These are phyloP conservation scores for Nannobrachium achirus DNA, from an alignment of 2,113 vertebrate genomes.

Conservation along the genomic window DNA sequence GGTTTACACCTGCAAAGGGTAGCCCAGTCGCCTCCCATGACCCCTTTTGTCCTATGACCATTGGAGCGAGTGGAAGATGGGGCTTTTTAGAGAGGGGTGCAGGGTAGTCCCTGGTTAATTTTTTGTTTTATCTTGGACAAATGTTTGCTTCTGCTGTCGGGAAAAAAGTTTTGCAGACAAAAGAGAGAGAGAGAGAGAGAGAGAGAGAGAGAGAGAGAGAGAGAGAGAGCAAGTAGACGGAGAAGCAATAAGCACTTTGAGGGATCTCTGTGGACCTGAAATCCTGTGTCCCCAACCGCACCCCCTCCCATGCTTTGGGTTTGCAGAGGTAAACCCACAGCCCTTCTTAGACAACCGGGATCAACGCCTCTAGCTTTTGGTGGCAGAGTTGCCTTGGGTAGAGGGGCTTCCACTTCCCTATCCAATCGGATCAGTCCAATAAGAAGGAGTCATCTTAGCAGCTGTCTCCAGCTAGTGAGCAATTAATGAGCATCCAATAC, in stretches of 20 bases:
- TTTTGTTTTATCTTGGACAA: slow-evolving; percentile 44
- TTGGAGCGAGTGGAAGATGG: slow-evolving; percentile 44
- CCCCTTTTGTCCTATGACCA: slow-evolving; percentile 12
- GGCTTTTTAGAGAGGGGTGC: slow-evolving; percentile 25
- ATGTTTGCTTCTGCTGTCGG: slow-evolving; percentile 47
- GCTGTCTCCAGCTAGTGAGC: slow-evolving; percentile 19
- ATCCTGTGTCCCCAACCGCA: slow-evolving; percentile 16
- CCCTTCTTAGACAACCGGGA: slow-evolving; percentile 65
- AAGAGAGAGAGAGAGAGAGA: slow-evolving; percentile 26
- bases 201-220: slow-evolving; percentile 32
- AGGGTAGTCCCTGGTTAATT: not conserved
- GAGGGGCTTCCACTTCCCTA: slow-evolving; percentile 36
- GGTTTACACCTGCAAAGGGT: slow-evolving; percentile 97
- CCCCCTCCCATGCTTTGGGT: slow-evolving; percentile 16
- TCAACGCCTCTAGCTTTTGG: slow-evolving; percentile 64
- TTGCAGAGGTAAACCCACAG: slow-evolving; percentile 36
- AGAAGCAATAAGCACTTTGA: slow-evolving; percentile 78
- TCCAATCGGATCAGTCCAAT: slow-evolving; percentile 26
- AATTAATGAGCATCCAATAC: slow-evolving; percentile 37
- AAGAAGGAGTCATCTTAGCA: slow-evolving; percentile 30
- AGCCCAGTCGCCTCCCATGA: slow-evolving; percentile 44
- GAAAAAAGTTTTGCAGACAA: slow-evolving; percentile 53
- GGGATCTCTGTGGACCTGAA: slow-evolving; percentile 65
- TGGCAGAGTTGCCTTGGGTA: slow-evolving; percentile 47
- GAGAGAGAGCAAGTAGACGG: slow-evolving; percentile 42